These are phyloP conservation scores for Gandaritis pyraliata DNA, from an alignment of 2,888 invertebrate genomes.

Conservation along the genomic window DNA sequence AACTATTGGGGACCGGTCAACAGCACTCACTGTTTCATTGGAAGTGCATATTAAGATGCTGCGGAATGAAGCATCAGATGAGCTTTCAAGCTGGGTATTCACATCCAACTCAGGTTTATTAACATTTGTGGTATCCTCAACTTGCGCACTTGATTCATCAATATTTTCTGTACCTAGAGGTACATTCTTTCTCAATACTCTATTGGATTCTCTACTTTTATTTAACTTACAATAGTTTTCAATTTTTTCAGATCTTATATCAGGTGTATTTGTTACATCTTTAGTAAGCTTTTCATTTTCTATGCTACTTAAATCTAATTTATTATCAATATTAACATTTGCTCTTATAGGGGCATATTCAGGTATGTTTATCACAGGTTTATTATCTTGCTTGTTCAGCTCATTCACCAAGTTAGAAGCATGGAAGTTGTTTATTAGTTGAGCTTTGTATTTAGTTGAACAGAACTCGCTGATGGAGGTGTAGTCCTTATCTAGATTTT, in stretches of 20 bases:
- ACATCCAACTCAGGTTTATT: conserved; percentile 35
- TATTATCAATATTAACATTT: conserved; percentile 71
- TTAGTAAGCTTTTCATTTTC: conserved; percentile 60
- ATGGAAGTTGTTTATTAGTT: conserved; percentile 65
- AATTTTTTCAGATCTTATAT: conserved; percentile 78
- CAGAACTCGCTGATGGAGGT: conserved; percentile 54
- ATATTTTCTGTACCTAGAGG: conserved; percentile 41
- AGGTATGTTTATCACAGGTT: conserved; percentile 77
- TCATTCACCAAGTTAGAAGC: conserved; percentile 58
- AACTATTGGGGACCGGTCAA: conserved; percentile 50
- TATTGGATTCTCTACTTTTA: conserved; percentile 77
- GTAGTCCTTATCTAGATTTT: conserved; percentile 63
- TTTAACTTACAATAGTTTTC: conserved; percentile 83
- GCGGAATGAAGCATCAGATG: conserved; percentile 69
- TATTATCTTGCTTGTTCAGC: conserved; percentile 61
- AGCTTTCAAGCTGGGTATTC: conserved; percentile 53
- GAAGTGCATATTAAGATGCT: conserved; percentile 61
- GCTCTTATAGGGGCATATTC: conserved; percentile 71
- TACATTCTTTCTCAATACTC: conserved; percentile 55
- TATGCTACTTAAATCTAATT: conserved; percentile 72
- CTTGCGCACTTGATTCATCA: conserved; percentile 42
- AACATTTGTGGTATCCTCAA: conserved; percentile 48
- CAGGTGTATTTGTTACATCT: conserved; percentile 59
- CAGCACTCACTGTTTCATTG: conserved; percentile 54
- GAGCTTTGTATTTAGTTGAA: conserved; percentile 55